These are phyloP conservation scores for Apotomis capreana DNA, from an alignment of 2,888 invertebrate genomes.

Conservation along the genomic window DNA sequence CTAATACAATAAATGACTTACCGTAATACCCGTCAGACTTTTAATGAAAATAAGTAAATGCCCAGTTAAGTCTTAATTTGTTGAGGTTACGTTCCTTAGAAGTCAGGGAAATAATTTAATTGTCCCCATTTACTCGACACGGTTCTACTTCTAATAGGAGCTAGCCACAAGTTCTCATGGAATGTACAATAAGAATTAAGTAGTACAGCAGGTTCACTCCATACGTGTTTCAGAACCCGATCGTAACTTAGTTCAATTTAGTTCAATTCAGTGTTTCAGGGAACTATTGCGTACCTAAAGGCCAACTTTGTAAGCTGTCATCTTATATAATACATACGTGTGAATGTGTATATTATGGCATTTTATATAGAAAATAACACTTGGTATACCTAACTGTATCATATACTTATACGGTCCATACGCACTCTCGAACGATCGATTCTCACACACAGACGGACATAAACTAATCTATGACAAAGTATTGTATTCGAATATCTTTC, in stretches of 20 bases:
- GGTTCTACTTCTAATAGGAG: constrained; percentile 13
- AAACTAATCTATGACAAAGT: too few species aligned
- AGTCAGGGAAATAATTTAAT: constrained; percentile 28
- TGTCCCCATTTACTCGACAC: constrained; percentile 16
- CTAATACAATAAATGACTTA: too few species aligned
- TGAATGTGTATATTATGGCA: too few species aligned
- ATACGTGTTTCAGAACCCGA: background rate
- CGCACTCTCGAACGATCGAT: too few species aligned
- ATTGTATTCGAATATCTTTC: too few species aligned
- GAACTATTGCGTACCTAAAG: too few species aligned
- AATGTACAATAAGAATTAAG: constrained; percentile 10
- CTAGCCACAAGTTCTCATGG: constrained; percentile 19
- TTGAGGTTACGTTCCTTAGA: constrained; percentile 16
- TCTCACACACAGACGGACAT: too few species aligned
- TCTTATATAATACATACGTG: too few species aligned
- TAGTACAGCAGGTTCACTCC: constrained; percentile 3
- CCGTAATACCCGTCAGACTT: background rate
- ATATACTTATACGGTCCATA: too few species aligned
- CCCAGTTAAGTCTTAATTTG: background rate
- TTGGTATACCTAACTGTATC: too few species aligned
- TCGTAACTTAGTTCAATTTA: background rate
- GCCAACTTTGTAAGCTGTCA: too few species aligned
- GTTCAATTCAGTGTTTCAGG: background rate
- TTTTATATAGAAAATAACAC: too few species aligned
- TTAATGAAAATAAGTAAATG: background rate